phyloP scores from a whole-genome alignment of 2,888 invertebrate species.

The Plagodis pulveraria region DNA sequence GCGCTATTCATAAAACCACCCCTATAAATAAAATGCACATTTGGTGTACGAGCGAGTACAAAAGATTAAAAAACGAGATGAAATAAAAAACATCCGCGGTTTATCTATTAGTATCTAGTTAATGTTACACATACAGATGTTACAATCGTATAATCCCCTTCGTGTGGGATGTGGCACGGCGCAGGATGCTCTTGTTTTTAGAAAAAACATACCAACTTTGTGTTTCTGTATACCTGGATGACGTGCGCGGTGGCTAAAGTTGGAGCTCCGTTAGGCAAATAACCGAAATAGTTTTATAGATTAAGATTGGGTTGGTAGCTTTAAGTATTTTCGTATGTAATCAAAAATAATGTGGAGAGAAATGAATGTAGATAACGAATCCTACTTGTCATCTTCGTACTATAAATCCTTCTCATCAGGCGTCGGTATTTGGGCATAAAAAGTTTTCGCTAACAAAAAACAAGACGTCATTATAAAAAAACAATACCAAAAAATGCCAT shows the following conservation, averaged over 20 bases:
- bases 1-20: constrained; percentile 54
- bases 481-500: too few species aligned
- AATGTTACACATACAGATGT: constrained; percentile 78
- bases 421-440: too few species aligned
- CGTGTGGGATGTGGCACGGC: constrained; percentile 44
- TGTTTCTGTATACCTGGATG: constrained; percentile 36
- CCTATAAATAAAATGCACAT: constrained; percentile 77
- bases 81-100: constrained; percentile 83
- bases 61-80: constrained; percentile 75
- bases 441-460: too few species aligned
- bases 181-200: constrained; percentile 46
- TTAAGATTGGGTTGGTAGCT: constrained; percentile 29
- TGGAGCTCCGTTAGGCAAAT: constrained; percentile 65
- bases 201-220: constrained; percentile 49
- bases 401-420: too few species aligned
- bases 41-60: constrained; percentile 73
- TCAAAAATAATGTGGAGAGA: too few species aligned
- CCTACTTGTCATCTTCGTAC: too few species aligned
- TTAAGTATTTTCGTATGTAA: not conserved
- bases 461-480: too few species aligned
- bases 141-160: constrained; percentile 65
- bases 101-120: constrained; percentile 84
- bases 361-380: too few species aligned
- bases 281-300: constrained; percentile 47
- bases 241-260: constrained; percentile 46